phyloP scores from a whole-genome alignment of 2,888 invertebrate genomes.

The Lithophane socia region DNA sequence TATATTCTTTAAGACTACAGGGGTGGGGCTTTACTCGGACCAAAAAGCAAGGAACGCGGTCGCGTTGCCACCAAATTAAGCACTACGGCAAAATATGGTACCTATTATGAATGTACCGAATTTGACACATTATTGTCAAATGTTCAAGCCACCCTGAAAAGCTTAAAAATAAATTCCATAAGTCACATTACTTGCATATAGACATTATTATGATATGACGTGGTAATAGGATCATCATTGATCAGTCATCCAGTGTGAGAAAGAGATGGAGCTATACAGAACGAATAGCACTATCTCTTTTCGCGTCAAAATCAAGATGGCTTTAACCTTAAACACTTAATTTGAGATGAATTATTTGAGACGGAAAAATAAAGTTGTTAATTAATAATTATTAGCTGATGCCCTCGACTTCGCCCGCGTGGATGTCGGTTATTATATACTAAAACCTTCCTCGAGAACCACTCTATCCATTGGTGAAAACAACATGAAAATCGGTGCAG shows the following conservation, averaged over 20 bases:
- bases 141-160: conserved; percentile 12
- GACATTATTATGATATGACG: not conserved
- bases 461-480: no score
- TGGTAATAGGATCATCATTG: not conserved
- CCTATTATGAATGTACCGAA: not conserved
- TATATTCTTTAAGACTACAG: not conserved
- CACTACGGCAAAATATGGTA: not conserved
- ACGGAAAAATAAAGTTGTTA: not conserved
- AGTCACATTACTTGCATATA: not conserved
- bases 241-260: not conserved
- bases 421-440: no score
- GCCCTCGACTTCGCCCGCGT: no score
- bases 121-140: conserved; percentile 6
- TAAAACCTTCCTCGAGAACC: no score
- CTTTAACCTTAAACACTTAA: not conserved
- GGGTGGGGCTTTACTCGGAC: no score
- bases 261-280: not conserved
- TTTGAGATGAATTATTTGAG: not conserved
- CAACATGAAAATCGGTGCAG: no score
- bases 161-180: not conserved
- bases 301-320: not conserved
- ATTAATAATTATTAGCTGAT: no score
- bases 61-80: not conserved
- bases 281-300: not conserved
- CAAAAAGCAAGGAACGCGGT: not conserved